A percentile compares a stretch with the other conserved stretches of the same genome.
Evolutionary conservation across 2,888 invertebrate species (phyloP).

Genomic region (Drepana falcataria): DNA sequence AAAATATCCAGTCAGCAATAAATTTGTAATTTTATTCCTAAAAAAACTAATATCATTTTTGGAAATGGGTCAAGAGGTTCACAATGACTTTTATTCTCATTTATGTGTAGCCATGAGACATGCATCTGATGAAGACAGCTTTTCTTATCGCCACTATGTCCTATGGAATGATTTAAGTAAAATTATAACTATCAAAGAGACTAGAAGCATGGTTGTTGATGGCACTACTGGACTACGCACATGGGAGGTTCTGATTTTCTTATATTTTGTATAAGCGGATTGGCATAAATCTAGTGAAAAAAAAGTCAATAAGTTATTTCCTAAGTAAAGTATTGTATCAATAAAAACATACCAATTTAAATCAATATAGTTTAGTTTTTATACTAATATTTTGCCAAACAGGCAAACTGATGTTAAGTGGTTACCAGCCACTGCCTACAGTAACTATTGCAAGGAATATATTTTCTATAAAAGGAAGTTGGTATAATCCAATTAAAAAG

Average conservation of each 20-base stretch:
- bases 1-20: constrained; percentile 80
- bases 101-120: constrained; percentile 75
- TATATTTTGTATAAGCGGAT: too few relatives aligned
- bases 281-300: too few relatives aligned
- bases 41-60: constrained; percentile 80
- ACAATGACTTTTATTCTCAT: constrained; percentile 81
- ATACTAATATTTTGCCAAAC: too few relatives aligned
- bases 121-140: constrained; percentile 34
- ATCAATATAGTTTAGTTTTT: too few relatives aligned
- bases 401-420: too few relatives aligned
- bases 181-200: constrained; percentile 82
- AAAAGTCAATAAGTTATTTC: too few relatives aligned
- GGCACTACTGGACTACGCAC: constrained; percentile 89
- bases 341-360: too few relatives aligned
- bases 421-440: too few relatives aligned
- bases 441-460: too few relatives aligned
- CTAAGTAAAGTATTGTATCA: too few relatives aligned
- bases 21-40: constrained; percentile 82
- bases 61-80: constrained; percentile 78
- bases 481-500: too few relatives aligned
- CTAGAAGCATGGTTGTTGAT: constrained; percentile 83
- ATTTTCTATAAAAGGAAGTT: too few relatives aligned
- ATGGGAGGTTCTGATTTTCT: constrained; percentile 81
- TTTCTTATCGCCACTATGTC: constrained; percentile 82
- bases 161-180: constrained; percentile 47